These are phyloP conservation scores for Achatina immaculata DNA, from an alignment of 1,140 invertebrate species.

Conservation along the genomic window DNA sequence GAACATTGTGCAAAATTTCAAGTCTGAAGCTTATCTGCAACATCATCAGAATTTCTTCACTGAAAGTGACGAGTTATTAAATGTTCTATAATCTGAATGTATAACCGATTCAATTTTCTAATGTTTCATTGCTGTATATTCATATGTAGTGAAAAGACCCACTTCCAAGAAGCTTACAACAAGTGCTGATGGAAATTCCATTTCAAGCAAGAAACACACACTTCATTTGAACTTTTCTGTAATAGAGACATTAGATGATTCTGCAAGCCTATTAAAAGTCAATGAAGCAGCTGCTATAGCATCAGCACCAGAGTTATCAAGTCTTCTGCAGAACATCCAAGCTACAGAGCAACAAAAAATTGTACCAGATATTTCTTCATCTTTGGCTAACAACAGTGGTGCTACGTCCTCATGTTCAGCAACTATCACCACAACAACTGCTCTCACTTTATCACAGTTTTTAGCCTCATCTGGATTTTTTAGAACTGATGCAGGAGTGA, in stretches of 20 bases:
- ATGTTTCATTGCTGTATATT: too few species aligned
- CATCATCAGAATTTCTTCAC: too few species aligned
- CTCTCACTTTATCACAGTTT: conserved; percentile 23
- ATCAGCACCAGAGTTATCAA: conserved; percentile 37
- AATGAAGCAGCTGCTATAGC: conserved; percentile 37
- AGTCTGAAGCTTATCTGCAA: too few species aligned
- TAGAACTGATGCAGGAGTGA: background rate
- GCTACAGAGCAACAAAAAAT: background rate
- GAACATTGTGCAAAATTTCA: too few species aligned
- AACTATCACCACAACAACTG: conserved; percentile 20
- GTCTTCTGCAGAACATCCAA: conserved; percentile 28
- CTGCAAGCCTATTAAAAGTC: background rate
- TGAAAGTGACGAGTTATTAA: too few species aligned
- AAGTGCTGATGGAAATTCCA: background rate
- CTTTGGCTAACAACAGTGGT: background rate
- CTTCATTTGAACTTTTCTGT: conserved; percentile 23
- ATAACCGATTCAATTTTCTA: too few species aligned
- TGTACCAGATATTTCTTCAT: background rate
- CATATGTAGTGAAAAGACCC: conserved; percentile 7
- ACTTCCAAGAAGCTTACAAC: background rate
- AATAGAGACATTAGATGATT: background rate
- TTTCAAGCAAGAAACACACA: background rate
- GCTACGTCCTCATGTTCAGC: background rate
- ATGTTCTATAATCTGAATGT: too few species aligned
- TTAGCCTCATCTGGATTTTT: conserved; percentile 24